Percentiles rank a stretch among this genome's conserved stretches.
These are phyloP conservation scores for Drosophila rellima DNA, from an alignment of 2,888 invertebrate genomes.

Conservation along the genomic window DNA sequence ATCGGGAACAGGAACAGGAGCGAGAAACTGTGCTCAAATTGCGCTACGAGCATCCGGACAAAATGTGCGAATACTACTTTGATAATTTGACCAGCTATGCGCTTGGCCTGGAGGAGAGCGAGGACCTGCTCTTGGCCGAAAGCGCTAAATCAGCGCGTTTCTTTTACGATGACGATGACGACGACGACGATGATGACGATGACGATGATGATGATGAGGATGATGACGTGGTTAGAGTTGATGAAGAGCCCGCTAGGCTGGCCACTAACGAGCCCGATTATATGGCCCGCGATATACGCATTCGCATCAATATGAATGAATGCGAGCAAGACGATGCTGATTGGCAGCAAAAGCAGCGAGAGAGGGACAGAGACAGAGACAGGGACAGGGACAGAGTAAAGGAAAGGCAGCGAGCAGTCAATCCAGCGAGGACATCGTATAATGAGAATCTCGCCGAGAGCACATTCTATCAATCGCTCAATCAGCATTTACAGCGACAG, in stretches of 20 bases:
- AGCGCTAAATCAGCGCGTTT: slow-evolving; percentile 66
- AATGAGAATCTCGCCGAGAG: slow-evolving; percentile 82
- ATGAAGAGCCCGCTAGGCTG: slow-evolving; percentile 1
- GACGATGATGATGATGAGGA: slow-evolving; percentile 22
- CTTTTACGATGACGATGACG: slow-evolving; percentile 54
- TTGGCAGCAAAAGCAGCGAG: slow-evolving; percentile 14
- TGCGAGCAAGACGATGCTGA: slow-evolving; percentile 59
- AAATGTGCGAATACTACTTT: slow-evolving; percentile 82
- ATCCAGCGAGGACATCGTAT: slow-evolving; percentile 55
- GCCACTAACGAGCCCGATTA: slow-evolving; percentile 61
- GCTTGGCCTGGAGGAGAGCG: slow-evolving; percentile 64
- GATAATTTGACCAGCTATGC: slow-evolving; percentile 77
- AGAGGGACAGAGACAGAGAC: slow-evolving; percentile 1
- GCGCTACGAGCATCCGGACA: slow-evolving; percentile 83
- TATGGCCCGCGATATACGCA: slow-evolving; percentile 70
- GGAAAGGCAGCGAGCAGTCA: slow-evolving; percentile 30
- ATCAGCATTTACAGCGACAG: slow-evolving; percentile 77
- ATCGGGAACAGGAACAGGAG: neutral
- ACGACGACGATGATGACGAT: slow-evolving; percentile 35
- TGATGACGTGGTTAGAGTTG: slow-evolving; percentile 11
- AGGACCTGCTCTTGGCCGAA: slow-evolving; percentile 73
- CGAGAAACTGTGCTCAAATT: slow-evolving; percentile 51
- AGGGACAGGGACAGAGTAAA: neutral
- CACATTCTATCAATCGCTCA: slow-evolving; percentile 83
- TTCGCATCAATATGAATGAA: slow-evolving; percentile 79